A percentile compares a stretch with the other conserved stretches of the same genome.
Evolutionary conservation across 2,797 vertebrate species (phyloP).

Genomic region (Trachurus trachurus): DNA sequence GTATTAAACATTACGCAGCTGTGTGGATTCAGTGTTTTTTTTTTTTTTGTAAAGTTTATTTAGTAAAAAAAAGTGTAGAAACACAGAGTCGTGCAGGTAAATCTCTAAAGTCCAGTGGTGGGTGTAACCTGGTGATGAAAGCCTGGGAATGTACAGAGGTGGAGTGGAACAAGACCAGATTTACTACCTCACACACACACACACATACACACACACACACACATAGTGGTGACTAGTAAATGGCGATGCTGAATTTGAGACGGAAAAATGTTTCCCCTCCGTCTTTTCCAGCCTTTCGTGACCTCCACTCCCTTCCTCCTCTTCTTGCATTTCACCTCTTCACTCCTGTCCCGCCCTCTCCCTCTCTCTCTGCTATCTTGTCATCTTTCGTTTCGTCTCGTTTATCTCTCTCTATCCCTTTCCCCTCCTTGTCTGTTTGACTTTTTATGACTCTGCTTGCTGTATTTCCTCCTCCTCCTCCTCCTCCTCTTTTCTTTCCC

Average conservation of each 20-base stretch:
- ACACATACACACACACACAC: slow-evolving; percentile 20
- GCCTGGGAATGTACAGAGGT: slow-evolving; percentile 38
- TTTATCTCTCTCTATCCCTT: neutral
- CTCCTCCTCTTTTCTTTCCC: slow-evolving; percentile 51
- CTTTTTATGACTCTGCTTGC: neutral
- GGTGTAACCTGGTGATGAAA: slow-evolving; percentile 42
- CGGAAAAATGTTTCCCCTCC: slow-evolving; percentile 43
- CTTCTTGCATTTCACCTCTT: slow-evolving; percentile 22
- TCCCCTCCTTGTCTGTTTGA: neutral
- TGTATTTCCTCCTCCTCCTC: neutral
- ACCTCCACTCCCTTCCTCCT: slow-evolving; percentile 53
- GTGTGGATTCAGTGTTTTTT: slow-evolving; percentile 1
- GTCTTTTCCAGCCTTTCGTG: slow-evolving; percentile 12
- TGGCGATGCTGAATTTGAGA: slow-evolving; percentile 39
- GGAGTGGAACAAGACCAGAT: slow-evolving; percentile 35
- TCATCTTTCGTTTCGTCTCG: slow-evolving; percentile 8
- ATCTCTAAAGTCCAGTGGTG: slow-evolving; percentile 17
- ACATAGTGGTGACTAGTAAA: slow-evolving; percentile 41
- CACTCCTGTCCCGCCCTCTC: slow-evolving; percentile 45
- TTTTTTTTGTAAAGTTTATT: neutral
- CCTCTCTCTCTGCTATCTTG: slow-evolving; percentile 26
- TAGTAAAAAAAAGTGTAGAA: slow-evolving; percentile 10
- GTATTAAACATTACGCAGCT: slow-evolving; percentile 22
- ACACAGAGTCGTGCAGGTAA: slow-evolving; percentile 25
- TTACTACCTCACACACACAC: slow-evolving; percentile 33